Evolutionary conservation across 2,888 invertebrate genomes (phyloP).

Genomic region (Stomorhina lunata): DNA sequence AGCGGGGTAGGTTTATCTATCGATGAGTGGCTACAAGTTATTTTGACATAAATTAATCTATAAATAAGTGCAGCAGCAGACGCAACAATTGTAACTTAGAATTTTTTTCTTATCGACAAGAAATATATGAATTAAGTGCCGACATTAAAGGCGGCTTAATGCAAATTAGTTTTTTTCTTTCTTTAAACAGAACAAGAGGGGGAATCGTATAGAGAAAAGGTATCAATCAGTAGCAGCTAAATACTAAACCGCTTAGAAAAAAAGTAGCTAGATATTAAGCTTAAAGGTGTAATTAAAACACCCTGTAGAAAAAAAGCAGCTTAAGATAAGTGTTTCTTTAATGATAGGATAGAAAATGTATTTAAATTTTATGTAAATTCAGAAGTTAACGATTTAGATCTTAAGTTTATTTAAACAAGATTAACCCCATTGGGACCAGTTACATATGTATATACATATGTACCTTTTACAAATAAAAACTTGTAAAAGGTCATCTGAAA

Average conservation of each 20-base stretch:
- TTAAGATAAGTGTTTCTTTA: constrained; percentile 16
- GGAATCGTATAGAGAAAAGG: too few relatives aligned
- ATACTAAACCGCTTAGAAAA: background rate
- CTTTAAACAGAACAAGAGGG: background rate
- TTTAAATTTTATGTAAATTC: constrained; percentile 10
- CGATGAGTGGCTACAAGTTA: too few relatives aligned
- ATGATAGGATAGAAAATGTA: too few relatives aligned
- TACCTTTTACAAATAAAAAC: too few relatives aligned
- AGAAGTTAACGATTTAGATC: background rate
- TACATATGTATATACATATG: too few relatives aligned
- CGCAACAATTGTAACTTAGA: too few relatives aligned
- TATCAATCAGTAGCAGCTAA: background rate
- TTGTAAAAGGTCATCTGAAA: too few relatives aligned
- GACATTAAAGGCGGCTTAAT: constrained; percentile 46
- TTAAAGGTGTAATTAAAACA: constrained; percentile 34
- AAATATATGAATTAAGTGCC: constrained; percentile 37
- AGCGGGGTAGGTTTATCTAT: too few relatives aligned
- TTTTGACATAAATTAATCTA: background rate
- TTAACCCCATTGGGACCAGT: too few relatives aligned
- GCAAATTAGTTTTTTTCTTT: constrained; percentile 28
- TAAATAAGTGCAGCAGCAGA: background rate
- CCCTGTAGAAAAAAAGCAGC: background rate
- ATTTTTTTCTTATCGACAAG: too few relatives aligned
- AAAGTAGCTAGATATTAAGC: background rate
- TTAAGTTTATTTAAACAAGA: too few relatives aligned